Percentiles rank a stretch among this genome's conserved stretches.
These are phyloP conservation scores for Acanthornis magna DNA, from an alignment of 2,797 vertebrate genomes.

Conservation along the genomic window DNA sequence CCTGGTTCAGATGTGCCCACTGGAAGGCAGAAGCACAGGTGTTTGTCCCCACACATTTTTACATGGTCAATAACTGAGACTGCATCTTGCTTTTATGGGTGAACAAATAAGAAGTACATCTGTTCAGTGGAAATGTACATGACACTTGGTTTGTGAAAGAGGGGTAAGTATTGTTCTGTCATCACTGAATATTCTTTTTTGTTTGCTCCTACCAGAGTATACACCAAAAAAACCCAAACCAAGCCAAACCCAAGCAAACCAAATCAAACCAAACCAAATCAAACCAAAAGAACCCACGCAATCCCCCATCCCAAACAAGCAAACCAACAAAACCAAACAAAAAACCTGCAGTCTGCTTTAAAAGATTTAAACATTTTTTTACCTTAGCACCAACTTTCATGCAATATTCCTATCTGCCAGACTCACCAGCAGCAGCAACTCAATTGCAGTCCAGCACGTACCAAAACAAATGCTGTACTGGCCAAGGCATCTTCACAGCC, in stretches of 20 bases:
- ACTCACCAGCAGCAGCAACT: neutral
- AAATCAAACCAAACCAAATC: neutral
- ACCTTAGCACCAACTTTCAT: neutral
- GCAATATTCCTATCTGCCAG: neutral
- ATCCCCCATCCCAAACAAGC: neutral
- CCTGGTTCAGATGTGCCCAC: fast-evolving
- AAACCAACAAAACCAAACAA: neutral
- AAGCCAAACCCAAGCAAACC: neutral
- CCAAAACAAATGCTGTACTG: neutral
- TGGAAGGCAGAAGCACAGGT: neutral
- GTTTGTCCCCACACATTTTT: neutral
- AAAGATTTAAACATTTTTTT: neutral
- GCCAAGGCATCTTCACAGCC: neutral
- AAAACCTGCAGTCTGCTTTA: neutral
- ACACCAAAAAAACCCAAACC: neutral
- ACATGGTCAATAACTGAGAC: neutral
- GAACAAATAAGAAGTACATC: neutral
- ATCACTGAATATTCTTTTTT: neutral
- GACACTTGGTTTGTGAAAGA: neutral
- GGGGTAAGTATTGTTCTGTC: neutral
- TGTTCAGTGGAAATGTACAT: neutral
- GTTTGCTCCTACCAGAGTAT: neutral
- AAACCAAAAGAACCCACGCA: neutral
- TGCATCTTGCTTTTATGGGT: neutral
- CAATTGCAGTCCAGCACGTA: neutral